Conservation (phyloP, 2,797 vertebrate genomes). For the Numenius phaeopus region DNA sequence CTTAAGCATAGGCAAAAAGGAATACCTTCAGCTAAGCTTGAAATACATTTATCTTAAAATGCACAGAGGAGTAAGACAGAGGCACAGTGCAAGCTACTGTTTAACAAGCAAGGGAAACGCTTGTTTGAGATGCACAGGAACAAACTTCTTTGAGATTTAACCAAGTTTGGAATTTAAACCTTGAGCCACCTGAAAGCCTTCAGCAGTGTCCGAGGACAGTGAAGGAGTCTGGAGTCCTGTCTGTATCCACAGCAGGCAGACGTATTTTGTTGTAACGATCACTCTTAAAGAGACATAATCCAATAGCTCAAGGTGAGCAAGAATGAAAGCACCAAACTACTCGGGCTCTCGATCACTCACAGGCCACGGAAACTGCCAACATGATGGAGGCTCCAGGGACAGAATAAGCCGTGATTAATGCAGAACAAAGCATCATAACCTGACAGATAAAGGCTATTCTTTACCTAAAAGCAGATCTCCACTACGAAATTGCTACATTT, state of each 20-base stretch:
- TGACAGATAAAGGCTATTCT: not conserved
- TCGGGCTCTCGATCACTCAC: not conserved
- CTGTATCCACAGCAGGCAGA: not conserved
- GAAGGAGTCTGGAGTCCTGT: not conserved
- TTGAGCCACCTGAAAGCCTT: not conserved
- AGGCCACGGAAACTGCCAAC: not conserved
- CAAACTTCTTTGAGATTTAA: not conserved
- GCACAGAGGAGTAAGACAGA: not conserved
- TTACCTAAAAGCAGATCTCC: not conserved
- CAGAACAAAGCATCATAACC: not conserved
- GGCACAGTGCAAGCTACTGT: not conserved
- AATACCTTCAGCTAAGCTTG: not conserved
- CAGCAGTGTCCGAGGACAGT: not conserved
- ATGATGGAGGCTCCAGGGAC: not conserved
- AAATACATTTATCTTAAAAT: not conserved
- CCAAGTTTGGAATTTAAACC: not conserved
- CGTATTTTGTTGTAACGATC: not conserved
- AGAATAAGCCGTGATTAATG: not conserved
- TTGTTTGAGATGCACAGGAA: not conserved
- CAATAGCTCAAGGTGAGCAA: not conserved
- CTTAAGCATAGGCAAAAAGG: not conserved
- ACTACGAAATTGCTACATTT: not conserved
- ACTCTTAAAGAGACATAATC: not conserved
- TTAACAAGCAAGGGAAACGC: not conserved
- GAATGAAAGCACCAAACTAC: not conserved